A percentile compares a stretch with the other conserved stretches of the same genome.
phyloP scores from a whole-genome alignment of 2,888 invertebrate genomes.

The Drosophila emarginata region DNA sequence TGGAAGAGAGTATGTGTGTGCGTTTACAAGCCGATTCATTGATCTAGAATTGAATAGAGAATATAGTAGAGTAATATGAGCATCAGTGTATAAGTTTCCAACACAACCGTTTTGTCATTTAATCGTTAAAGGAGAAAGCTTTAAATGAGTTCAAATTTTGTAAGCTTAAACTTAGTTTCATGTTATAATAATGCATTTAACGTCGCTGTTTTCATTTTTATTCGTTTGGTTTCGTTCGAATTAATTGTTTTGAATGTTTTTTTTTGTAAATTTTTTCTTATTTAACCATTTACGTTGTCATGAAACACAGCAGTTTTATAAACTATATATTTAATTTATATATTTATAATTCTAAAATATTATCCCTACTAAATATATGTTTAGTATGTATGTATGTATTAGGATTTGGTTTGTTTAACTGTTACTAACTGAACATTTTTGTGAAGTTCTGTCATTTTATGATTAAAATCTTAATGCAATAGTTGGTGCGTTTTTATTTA shows the following conservation, averaged over 20 bases:
- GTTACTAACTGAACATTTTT: conserved; percentile 58
- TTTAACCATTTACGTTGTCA: conserved; percentile 71
- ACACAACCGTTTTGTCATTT: conserved; percentile 56
- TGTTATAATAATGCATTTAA: background rate
- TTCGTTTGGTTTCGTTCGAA: conserved; percentile 15
- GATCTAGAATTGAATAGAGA: conserved; percentile 19
- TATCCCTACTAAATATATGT: conserved; percentile 48
- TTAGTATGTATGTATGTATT: conserved; percentile 20
- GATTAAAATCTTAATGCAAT: conserved; percentile 72
- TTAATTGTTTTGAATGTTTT: conserved; percentile 29
- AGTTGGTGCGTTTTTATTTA: conserved; percentile 76
- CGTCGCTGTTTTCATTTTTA: conserved; percentile 10
- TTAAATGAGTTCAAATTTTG: background rate
- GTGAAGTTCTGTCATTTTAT: conserved; percentile 40
- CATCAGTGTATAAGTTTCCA: conserved; percentile 59
- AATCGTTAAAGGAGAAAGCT: background rate
- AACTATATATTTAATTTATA: too few relatives aligned
- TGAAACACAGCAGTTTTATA: conserved; percentile 79
- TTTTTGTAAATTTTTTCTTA: conserved; percentile 33
- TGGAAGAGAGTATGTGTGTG: background rate
- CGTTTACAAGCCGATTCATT: background rate
- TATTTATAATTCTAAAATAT: conserved; percentile 57
- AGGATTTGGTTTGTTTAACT: conserved; percentile 50
- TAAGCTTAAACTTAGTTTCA: background rate
- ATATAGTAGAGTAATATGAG: conserved; percentile 42